Evolutionary conservation across 2,797 vertebrate genomes (phyloP).

Genomic region (Strix occidentalis): DNA sequence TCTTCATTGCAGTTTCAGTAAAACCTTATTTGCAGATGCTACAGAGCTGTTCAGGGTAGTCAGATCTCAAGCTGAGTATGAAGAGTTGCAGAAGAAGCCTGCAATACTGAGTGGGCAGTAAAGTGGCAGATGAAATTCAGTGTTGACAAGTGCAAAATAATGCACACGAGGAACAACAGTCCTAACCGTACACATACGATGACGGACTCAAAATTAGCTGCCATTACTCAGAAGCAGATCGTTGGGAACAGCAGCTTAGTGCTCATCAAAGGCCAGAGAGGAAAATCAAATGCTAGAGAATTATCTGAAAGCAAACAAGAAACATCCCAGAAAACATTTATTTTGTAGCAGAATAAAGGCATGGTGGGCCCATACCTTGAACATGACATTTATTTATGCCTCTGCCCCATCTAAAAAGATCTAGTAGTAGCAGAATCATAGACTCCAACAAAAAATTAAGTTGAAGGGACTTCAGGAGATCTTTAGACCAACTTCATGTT

Average conservation of each 20-base stretch:
- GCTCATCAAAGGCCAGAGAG: neutral
- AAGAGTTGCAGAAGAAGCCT: neutral
- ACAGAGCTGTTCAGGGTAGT: neutral
- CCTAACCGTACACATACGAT: neutral
- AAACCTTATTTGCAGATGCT: conserved; percentile 25
- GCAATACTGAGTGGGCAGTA: conserved; percentile 5
- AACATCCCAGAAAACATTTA: neutral
- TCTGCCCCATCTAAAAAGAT: neutral
- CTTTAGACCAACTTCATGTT: neutral
- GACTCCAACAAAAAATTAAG: neutral
- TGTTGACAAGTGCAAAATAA: conserved; percentile 26
- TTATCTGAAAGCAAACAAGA: neutral
- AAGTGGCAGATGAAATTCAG: conserved; percentile 41
- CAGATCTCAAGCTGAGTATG: conserved; percentile 1
- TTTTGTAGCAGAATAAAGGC: neutral
- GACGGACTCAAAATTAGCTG: conserved; percentile 7
- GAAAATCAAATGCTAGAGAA: neutral
- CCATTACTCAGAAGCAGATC: neutral
- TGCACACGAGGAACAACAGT: neutral
- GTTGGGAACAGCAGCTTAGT: neutral
- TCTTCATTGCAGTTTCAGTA: conserved; percentile 29
- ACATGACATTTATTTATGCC: neutral
- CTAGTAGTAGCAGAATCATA: neutral
- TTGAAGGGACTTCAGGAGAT: neutral
- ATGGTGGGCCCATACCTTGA: neutral